Evolutionary conservation across 1,140 invertebrate genomes (phyloP).

Genomic region (Portunus trituberculatus): DNA sequence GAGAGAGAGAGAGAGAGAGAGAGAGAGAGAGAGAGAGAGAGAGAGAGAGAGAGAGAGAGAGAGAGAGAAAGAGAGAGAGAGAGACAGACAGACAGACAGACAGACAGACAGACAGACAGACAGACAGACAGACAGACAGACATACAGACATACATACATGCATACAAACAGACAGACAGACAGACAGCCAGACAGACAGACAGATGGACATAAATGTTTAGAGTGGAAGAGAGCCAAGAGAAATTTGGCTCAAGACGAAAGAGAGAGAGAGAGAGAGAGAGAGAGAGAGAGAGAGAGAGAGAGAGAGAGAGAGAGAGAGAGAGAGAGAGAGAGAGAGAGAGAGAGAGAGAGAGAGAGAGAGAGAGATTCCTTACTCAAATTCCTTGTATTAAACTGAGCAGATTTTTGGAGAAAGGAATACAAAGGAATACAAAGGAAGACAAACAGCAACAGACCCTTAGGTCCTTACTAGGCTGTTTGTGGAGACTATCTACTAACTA

Average conservation of each 20-base stretch:
- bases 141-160: too few relatives aligned
- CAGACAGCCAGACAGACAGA: too few relatives aligned
- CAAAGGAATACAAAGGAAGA: too few relatives aligned
- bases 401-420: background rate
- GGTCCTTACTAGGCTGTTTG: too few relatives aligned
- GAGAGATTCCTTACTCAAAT: background rate
- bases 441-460: too few relatives aligned
- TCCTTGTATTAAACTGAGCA: too few relatives aligned
- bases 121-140: background rate
- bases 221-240: background rate
- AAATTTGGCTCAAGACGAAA: background rate
- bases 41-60: background rate
- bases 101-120: background rate
- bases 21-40: background rate
- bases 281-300: background rate
- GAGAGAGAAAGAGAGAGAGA: background rate
- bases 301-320: background rate
- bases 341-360: background rate
- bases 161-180: too few relatives aligned
- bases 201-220: too few relatives aligned
- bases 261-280: too few relatives aligned
- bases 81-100: background rate
- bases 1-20: conserved; percentile 17
- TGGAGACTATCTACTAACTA: too few relatives aligned
- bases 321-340: background rate